A percentile compares a stretch with the other conserved stretches of the same genome.
phyloP scores from a whole-genome alignment of 2,888 invertebrate species.

The Oligia strigilis region DNA sequence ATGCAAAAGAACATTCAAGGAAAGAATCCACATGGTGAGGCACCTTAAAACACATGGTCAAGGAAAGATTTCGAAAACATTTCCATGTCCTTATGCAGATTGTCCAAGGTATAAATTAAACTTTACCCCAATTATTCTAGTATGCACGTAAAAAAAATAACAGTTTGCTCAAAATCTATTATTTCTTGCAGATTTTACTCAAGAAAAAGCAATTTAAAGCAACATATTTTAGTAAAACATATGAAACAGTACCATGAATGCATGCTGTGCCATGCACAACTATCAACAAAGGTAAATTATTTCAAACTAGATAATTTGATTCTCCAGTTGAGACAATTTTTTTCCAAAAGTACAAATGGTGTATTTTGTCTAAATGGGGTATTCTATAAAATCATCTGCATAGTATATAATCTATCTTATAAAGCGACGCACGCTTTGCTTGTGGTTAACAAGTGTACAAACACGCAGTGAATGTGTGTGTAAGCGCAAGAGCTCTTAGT shows the following conservation, averaged over 20 bases:
- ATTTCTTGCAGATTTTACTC: slow-evolving; percentile 84
- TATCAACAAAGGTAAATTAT: slow-evolving; percentile 82
- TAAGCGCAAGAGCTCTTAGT: neutral
- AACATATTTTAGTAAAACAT: slow-evolving; percentile 89
- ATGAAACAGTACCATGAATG: slow-evolving; percentile 86
- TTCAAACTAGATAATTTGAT: neutral
- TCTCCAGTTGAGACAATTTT: neutral
- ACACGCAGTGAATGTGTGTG: neutral
- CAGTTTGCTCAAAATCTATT: neutral
- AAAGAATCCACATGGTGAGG: slow-evolving; percentile 79
- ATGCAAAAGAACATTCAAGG: slow-evolving; percentile 82
- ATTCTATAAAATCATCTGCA: neutral
- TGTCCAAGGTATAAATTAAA: slow-evolving; percentile 78
- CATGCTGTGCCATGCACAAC: slow-evolving; percentile 77
- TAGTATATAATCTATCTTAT: neutral
- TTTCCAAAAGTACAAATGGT: too few species aligned
- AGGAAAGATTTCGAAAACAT: slow-evolving; percentile 66
- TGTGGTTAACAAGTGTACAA: neutral
- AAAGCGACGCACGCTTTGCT: neutral
- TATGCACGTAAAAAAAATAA: neutral
- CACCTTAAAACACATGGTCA: slow-evolving; percentile 80
- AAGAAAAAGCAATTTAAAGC: slow-evolving; percentile 89
- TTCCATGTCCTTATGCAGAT: slow-evolving; percentile 80
- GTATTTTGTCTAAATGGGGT: neutral
- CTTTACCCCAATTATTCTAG: neutral